Percentiles rank a stretch among this genome's conserved stretches.
Evolutionary conservation across 2,888 invertebrate species (phyloP).

Genomic region (Acrobasis consociella): DNA sequence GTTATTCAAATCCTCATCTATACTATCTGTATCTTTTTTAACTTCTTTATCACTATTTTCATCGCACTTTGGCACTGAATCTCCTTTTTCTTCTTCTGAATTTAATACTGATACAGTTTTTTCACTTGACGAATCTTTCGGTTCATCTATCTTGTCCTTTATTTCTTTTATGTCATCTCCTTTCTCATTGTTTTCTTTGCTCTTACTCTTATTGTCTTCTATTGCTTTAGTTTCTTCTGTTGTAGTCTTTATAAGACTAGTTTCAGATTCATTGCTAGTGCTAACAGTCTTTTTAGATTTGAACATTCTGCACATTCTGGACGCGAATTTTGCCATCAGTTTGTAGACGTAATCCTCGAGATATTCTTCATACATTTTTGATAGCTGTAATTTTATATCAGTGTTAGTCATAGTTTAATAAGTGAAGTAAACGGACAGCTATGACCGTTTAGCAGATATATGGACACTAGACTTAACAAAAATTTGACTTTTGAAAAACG

Average conservation of each 20-base stretch:
- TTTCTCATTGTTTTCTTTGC: conserved; percentile 30
- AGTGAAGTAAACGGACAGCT: too few relatives aligned
- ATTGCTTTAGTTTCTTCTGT: conserved; percentile 35
- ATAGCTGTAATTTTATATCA: conserved; percentile 78
- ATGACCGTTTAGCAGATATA: too few relatives aligned
- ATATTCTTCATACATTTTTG: conserved; percentile 89
- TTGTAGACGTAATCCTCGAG: conserved; percentile 84
- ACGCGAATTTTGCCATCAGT: conserved; percentile 67
- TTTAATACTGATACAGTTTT: conserved; percentile 9
- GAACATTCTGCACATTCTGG: conserved; percentile 55
- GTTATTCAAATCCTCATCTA: conserved; percentile 65
- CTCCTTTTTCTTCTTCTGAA: background rate
- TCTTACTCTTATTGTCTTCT: conserved; percentile 29
- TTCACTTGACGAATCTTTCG: conserved; percentile 21
- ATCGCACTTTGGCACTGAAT: conserved; percentile 29
- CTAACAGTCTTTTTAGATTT: conserved; percentile 40
- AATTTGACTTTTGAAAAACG: too few relatives aligned
- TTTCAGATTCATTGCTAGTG: conserved; percentile 34
- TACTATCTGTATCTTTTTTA: conserved; percentile 32
- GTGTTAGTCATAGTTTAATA: too few relatives aligned
- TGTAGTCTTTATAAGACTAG: conserved; percentile 30
- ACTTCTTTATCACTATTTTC: conserved; percentile 32
- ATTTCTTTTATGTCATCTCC: conserved; percentile 27
- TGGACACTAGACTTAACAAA: too few relatives aligned
- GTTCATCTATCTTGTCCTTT: conserved; percentile 26